These are phyloP conservation scores for Blastobasis adustella DNA, from an alignment of 2,888 invertebrate species.

Conservation along the genomic window DNA sequence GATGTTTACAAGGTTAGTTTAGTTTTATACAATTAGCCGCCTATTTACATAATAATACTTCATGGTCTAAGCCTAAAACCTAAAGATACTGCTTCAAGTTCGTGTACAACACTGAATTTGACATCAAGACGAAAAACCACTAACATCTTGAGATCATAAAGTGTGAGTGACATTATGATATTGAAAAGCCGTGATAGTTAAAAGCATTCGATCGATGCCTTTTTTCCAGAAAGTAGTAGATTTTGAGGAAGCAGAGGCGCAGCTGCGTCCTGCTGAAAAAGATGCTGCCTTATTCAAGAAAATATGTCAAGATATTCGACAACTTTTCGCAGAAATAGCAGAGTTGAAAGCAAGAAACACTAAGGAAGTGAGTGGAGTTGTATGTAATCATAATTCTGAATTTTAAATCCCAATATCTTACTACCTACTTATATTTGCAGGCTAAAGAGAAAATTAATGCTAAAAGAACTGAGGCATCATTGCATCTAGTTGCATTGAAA, in stretches of 20 bases:
- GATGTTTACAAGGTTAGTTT: slow-evolving; percentile 76
- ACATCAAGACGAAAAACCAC: too few species aligned
- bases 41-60: too few species aligned
- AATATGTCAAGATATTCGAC: slow-evolving; percentile 81
- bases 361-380: slow-evolving; percentile 57
- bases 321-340: slow-evolving; percentile 80
- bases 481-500: slow-evolving; percentile 88
- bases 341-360: slow-evolving; percentile 76
- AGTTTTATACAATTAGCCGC: neutral
- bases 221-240: slow-evolving; percentile 62
- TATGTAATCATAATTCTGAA: too few species aligned
- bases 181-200: too few species aligned
- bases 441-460: slow-evolving; percentile 77
- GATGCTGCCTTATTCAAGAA: slow-evolving; percentile 81
- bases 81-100: too few species aligned
- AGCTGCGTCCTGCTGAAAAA: slow-evolving; percentile 76
- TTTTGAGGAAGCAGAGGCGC: slow-evolving; percentile 84
- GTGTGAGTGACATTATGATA: too few species aligned
- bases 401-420: too few species aligned
- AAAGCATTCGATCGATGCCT: too few species aligned
- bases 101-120: too few species aligned
- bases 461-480: slow-evolving; percentile 81
- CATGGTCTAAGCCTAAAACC: too few species aligned
- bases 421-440: slow-evolving; percentile 42
- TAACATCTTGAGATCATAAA: too few species aligned